Evolutionary conservation across 2,113 vertebrate species (phyloP), one percentile per base, ranked within the genome.

Genomic region (Corythornis madagascariensis): DNA sequence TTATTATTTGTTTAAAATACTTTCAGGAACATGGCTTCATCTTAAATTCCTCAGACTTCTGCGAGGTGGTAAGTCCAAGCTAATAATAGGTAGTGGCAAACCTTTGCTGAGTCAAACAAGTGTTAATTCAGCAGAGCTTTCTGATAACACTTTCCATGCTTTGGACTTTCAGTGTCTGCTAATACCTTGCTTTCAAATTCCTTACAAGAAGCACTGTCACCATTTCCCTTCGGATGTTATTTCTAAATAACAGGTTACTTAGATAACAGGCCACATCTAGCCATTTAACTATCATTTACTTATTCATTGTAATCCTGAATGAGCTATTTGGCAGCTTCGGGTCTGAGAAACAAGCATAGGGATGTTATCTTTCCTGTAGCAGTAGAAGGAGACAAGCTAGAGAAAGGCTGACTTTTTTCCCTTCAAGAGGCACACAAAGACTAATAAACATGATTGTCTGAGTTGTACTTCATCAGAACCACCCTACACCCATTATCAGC

Each of bases 31-130:
- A 4, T 45, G 24, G 26, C 16, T 84, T 81, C 1, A 1, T 87
- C 60, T 70, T 86, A 31, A 76, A 77, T 91, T 91, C 13, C 40
- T 77, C 47, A 69, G 81, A 47, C 38, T 79, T 94, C 81, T 77
- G 77, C 33, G 38, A 91, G 48, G 70, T 89, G 59, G 61, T 74
- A 55, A 69, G 43, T 69, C 45, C 50, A 53, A 89, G n/a, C 61
- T 83, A 70, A 61, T 59, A 89, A 55, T 56, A 89, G 31, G 20
- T 31, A 60, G 42, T 55, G 45, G 61, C 88, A 72, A 86, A 59
- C 29, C 26, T 67, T 45, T 88, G 53, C 70, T 50, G 73, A 72
- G 71, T 29, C 45, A 90, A 93, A 75, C 73, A 90, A 55, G 45
- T 10, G 2, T 66, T 53, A 88, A 79, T 66, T 91, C 50, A 65